Evolutionary conservation across 2,113 vertebrate species (phyloP).

Genomic region (Embiotoca jacksoni): DNA sequence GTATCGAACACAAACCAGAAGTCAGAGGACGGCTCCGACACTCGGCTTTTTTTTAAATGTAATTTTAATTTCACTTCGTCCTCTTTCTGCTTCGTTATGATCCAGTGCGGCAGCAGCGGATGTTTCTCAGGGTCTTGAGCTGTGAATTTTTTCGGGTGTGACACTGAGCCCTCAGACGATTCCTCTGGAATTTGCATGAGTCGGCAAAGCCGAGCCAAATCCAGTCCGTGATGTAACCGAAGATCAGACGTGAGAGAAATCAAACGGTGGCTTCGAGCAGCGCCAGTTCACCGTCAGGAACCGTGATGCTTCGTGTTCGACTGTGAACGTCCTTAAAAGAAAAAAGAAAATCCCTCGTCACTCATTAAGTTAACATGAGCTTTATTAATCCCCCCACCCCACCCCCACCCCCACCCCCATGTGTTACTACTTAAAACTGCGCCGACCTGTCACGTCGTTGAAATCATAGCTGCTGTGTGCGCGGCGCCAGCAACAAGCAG

Average conservation of each 20-base stretch:
- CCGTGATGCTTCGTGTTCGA: background rate
- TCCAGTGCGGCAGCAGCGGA: background rate
- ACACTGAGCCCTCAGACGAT: too few relatives aligned
- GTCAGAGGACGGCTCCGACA: background rate
- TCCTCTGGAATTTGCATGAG: slow-evolving; percentile 25
- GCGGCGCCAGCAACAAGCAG: slow-evolving; percentile 46
- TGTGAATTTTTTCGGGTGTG: background rate
- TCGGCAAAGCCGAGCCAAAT: background rate
- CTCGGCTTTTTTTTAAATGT: background rate
- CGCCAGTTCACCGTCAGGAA: background rate
- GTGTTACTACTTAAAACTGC: slow-evolving; percentile 22
- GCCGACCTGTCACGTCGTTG: slow-evolving; percentile 41
- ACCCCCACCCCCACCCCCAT: slow-evolving; percentile 20
- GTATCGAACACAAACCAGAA: background rate
- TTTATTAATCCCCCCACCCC: slow-evolving; percentile 10
- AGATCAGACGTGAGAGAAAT: background rate
- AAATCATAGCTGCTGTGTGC: slow-evolving; percentile 43
- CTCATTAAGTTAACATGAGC: slow-evolving; percentile 2
- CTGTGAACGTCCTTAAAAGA: background rate
- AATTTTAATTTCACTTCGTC: background rate
- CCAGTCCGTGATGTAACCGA: slow-evolving; percentile 17
- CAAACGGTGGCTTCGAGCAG: background rate
- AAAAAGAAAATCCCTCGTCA: background rate
- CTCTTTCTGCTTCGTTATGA: slow-evolving; percentile 20
- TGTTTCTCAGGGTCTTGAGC: background rate